Percentiles rank a stretch among this genome's conserved stretches.
Conservation (phyloP, 2,113 vertebrate genomes). For the Lepus europaeus region DNA sequence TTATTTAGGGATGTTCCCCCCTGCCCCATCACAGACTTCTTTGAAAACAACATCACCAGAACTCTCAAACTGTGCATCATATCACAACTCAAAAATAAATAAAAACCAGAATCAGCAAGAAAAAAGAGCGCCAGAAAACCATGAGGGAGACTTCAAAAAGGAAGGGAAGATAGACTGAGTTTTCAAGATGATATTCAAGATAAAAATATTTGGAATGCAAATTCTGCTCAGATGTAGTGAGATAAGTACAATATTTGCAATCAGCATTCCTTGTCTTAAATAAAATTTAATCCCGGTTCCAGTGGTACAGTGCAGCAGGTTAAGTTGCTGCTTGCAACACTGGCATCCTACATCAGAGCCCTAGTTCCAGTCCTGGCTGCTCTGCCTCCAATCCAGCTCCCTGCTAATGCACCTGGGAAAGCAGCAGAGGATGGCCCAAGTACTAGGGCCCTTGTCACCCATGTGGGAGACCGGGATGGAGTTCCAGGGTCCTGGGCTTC, state of each 20-base stretch:
- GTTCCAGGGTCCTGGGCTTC: no score
- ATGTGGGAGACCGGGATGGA: no score
- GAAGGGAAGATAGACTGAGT: slow-evolving; percentile 93
- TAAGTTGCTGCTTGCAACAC: no score
- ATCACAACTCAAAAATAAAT: slow-evolving; percentile 88
- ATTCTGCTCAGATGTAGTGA: slow-evolving; percentile 95
- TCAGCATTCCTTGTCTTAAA: slow-evolving; percentile 66
- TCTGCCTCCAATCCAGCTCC: no score
- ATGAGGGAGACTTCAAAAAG: slow-evolving; percentile 94
- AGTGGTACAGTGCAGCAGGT: no score
- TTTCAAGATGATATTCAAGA: slow-evolving; percentile 94
- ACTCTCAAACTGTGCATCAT: slow-evolving; percentile 71
- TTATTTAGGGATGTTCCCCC: slow-evolving; percentile 87
- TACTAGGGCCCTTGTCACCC: no score
- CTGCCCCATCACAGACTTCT: slow-evolving; percentile 71
- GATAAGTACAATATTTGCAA: slow-evolving; percentile 67
- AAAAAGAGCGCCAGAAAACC: slow-evolving; percentile 90
- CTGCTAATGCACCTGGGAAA: no score
- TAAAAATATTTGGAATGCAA: slow-evolving; percentile 96
- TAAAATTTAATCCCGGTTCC: no score
- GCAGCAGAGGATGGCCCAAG: no score
- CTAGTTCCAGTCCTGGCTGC: no score
- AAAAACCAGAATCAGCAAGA: slow-evolving; percentile 89
- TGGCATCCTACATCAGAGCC: no score
- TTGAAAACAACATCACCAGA: slow-evolving; percentile 77